phyloP scores from a whole-genome alignment of 2,797 vertebrate species.

The Tapera naevia region DNA sequence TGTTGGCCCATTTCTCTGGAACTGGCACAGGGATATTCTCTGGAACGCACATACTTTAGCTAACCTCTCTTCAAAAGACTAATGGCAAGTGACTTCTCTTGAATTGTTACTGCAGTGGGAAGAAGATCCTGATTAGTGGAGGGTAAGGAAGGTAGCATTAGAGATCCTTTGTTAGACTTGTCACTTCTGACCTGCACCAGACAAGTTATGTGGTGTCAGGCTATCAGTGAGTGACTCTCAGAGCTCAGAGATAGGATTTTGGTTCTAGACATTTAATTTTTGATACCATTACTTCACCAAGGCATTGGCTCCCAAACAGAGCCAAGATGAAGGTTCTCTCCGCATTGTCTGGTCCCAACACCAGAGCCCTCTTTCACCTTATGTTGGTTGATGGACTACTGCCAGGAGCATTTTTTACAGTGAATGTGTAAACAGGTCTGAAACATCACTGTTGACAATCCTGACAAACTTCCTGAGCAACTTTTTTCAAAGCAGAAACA shows the following conservation, averaged over 20 bases:
- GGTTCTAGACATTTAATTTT: neutral
- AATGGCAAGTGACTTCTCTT: neutral
- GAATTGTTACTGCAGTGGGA: neutral
- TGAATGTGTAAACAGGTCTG: neutral
- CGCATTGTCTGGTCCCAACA: neutral
- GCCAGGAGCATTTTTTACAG: neutral
- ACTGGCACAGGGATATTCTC: fast-evolving
- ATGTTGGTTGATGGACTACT: neutral
- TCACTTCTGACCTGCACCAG: neutral
- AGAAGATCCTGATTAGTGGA: neutral
- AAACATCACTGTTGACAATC: neutral
- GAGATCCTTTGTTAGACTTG: neutral
- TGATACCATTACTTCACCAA: neutral
- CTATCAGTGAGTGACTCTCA: neutral
- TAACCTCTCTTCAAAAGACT: neutral
- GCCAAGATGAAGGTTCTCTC: neutral
- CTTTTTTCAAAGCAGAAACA: neutral
- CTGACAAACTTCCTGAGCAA: neutral
- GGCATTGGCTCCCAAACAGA: neutral
- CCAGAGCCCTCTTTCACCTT: neutral
- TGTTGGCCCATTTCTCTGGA: neutral
- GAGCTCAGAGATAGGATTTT: neutral
- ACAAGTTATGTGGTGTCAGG: neutral
- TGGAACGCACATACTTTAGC: neutral
- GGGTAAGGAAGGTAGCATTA: neutral